Base-by-base conservation (phyloP, 2,113 vertebrate species). In the Tetrao urogallus region DNA sequence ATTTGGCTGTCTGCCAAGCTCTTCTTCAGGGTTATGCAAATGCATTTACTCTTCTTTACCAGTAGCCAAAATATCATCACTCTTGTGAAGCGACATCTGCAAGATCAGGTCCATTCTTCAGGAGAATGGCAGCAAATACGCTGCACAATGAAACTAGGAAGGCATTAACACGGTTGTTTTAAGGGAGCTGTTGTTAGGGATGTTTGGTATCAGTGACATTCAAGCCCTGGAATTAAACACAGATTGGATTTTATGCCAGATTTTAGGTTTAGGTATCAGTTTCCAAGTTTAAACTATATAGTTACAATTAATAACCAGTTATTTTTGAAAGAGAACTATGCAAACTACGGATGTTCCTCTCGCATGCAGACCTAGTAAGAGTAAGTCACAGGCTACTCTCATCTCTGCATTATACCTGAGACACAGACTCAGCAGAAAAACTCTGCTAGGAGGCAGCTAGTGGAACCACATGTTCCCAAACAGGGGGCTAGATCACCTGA, bases 1-100 rank as follows among this genome's bases (percentile, higher is more conserved):
- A 15, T 80, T 24, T 91, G 95, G 96, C 87, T 86, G 82, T 72
- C 82, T 43, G 85, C 91, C 93, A 92, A 67, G 21, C 22, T 73
- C 72, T 12, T 10, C 60, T 60, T 75, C 47, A 8, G 85, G 82
- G 89, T 75, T 88, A 88, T 88, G 89, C 73, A 94, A 96, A 96
- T 78, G 24, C 20, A 1, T 81, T 86, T 89, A 56, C 52, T 96
- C 85, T 70, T 74, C 82, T 94, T 92, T 81, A 89, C 81, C 91
- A 72, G 60, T 21, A 88, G 75, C 72, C 94, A 95, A 92, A 94
- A 83, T 28, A 91, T 43, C 87, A 80, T 47, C 0, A 0, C 27
- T 69, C 72, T 8, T 36, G 65, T 48, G 82, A 91, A 86, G 82
- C 16, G 8, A 69, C 85, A 86, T 65, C 82, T 90, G 88, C 73